Conservation (phyloP, 2,888 invertebrate species). For the Herminia tarsipennalis region DNA sequence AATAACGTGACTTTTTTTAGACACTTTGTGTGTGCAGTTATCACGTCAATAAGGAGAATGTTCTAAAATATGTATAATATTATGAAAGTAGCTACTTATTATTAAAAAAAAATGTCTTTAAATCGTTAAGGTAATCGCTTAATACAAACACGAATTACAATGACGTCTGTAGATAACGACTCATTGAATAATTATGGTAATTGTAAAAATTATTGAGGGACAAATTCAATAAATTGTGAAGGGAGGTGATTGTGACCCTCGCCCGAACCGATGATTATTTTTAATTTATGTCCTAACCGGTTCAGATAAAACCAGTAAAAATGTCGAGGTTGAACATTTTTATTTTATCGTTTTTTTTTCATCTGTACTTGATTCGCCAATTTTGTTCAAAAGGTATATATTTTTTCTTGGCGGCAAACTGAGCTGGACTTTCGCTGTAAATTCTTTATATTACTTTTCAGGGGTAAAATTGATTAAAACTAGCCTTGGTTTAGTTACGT, state of each 20-base stretch:
- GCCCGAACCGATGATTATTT: constrained; percentile 51
- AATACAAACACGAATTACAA: constrained; percentile 36
- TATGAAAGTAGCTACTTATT: too few relatives aligned
- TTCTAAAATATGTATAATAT: too few relatives aligned
- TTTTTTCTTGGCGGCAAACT: too few relatives aligned
- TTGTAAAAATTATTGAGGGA: constrained; percentile 65
- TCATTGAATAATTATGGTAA: constrained; percentile 80
- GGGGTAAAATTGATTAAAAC: too few relatives aligned
- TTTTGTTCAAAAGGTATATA: too few relatives aligned
- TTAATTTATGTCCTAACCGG: constrained; percentile 60
- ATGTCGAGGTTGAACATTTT: constrained; percentile 18
- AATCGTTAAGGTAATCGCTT: constrained; percentile 44
- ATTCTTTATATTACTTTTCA: too few relatives aligned
- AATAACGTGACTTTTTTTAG: too few relatives aligned
- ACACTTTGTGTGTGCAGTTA: too few relatives aligned
- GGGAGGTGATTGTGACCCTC: constrained; percentile 46
- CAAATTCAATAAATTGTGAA: constrained; percentile 59
- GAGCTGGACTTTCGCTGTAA: too few relatives aligned
- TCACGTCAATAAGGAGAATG: too few relatives aligned
- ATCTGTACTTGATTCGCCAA: neutral
- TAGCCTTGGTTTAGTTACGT: too few relatives aligned
- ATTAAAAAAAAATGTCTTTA: too few relatives aligned
- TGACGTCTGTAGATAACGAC: constrained; percentile 59
- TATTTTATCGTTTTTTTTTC: neutral
- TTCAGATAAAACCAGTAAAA: constrained; percentile 53